Percentiles rank a stretch among this genome's conserved stretches.
Evolutionary conservation across 2,888 invertebrate species (phyloP).

Genomic region (Eretmocerus hayati): DNA sequence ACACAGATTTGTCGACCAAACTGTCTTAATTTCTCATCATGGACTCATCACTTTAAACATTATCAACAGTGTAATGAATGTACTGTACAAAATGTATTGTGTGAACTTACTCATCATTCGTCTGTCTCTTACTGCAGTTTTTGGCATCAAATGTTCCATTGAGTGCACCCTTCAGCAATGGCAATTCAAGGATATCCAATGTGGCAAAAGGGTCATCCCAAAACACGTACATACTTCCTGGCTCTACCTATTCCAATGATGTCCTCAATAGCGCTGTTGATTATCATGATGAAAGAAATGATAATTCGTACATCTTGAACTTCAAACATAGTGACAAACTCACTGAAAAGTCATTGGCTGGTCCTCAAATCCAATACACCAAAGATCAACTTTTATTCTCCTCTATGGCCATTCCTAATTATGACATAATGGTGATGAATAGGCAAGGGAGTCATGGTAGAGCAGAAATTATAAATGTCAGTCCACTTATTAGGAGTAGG

Average conservation of each 20-base stretch:
- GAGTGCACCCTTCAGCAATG: not conserved
- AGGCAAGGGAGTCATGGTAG: not conserved
- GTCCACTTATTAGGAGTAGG: slow-evolving; percentile 12
- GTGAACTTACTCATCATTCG: not conserved
- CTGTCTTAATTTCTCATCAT: not conserved
- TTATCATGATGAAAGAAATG: too few relatives aligned
- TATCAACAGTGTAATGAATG: too few relatives aligned
- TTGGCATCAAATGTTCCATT: not conserved
- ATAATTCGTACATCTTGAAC: too few relatives aligned
- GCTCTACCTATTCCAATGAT: not conserved
- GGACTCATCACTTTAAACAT: not conserved
- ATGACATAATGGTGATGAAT: not conserved
- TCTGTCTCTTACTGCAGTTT: slow-evolving; percentile 11
- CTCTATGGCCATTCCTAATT: not conserved
- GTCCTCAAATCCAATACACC: too few relatives aligned
- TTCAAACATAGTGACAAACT: too few relatives aligned
- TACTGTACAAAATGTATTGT: too few relatives aligned
- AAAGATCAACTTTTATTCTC: slow-evolving; percentile 2
- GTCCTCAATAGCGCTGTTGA: not conserved
- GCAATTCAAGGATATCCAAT: not conserved
- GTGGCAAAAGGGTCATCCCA: not conserved
- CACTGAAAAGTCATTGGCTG: too few relatives aligned
- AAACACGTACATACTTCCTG: not conserved
- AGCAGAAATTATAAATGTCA: not conserved
- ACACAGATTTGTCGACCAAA: not conserved